These are phyloP conservation scores for Sylvilagus bachmani DNA, from an alignment of 2,113 vertebrate genomes.

Conservation along the genomic window DNA sequence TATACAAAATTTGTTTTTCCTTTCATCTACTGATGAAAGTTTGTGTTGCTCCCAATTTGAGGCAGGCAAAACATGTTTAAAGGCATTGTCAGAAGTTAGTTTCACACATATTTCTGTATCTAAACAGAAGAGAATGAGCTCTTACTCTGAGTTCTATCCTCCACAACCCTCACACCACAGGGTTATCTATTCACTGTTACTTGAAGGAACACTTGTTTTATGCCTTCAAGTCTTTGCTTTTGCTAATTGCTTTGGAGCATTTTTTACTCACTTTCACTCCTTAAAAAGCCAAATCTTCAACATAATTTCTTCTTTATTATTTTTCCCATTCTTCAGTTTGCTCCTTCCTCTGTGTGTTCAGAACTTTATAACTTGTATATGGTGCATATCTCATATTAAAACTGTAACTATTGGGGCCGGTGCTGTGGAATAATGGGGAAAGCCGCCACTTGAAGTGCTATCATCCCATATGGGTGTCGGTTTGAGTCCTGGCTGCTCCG, in stretches of 20 bases:
- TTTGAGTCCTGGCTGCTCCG: no score
- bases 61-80: neutral
- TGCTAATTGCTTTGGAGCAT: neutral
- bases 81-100: neutral
- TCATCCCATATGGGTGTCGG: no score
- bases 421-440: no score
- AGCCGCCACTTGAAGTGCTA: no score
- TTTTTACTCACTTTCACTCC: neutral
- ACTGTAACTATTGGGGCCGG: neutral
- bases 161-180: accelerated
- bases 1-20: no score
- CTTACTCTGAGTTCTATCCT: neutral
- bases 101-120: neutral
- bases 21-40: no score
- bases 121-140: neutral
- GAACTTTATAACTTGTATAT: neutral
- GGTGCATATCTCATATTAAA: neutral
- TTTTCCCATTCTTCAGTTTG: neutral
- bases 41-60: no score
- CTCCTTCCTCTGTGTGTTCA: neutral
- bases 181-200: neutral
- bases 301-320: no score
- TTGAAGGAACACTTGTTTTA: neutral
- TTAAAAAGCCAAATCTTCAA: neutral
- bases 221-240: neutral